phyloP scores from a whole-genome alignment of 2,113 vertebrate genomes.

The Dinomys branickii region DNA sequence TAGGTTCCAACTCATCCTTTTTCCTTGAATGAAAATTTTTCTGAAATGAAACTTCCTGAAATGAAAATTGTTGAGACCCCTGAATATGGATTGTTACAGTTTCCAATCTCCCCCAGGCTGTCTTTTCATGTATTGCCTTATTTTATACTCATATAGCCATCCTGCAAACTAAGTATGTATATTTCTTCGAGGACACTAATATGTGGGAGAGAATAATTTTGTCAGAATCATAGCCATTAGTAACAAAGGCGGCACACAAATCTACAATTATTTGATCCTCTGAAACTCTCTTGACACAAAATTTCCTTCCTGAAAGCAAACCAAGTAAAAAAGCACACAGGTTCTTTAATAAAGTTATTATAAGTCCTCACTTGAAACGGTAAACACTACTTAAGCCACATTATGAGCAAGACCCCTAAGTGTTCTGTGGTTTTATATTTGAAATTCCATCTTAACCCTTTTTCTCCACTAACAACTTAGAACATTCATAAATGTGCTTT shows the following conservation, averaged over 20 bases:
- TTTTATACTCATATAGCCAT: not conserved
- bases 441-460: not conserved
- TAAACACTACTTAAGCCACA: not conserved
- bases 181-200: too few species aligned
- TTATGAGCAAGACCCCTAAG: not conserved
- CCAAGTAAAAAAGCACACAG: not conserved
- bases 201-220: not conserved
- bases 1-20: not conserved
- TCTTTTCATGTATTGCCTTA: not conserved
- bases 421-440: not conserved
- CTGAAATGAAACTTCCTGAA: not conserved
- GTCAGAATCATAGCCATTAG: not conserved
- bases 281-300: not conserved
- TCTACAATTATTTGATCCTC: not conserved
- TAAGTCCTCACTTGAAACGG: not conserved
- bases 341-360: not conserved
- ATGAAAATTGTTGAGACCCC: not conserved
- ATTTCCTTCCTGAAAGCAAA: not conserved
- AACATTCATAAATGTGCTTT: not conserved
- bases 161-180: not conserved
- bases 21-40: too few species aligned
- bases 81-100: not conserved
- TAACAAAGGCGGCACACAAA: not conserved
- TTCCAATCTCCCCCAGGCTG: not conserved
- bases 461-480: not conserved